Conservation (phyloP, 1,140 invertebrate genomes). For the Nephotettix cincticeps region DNA sequence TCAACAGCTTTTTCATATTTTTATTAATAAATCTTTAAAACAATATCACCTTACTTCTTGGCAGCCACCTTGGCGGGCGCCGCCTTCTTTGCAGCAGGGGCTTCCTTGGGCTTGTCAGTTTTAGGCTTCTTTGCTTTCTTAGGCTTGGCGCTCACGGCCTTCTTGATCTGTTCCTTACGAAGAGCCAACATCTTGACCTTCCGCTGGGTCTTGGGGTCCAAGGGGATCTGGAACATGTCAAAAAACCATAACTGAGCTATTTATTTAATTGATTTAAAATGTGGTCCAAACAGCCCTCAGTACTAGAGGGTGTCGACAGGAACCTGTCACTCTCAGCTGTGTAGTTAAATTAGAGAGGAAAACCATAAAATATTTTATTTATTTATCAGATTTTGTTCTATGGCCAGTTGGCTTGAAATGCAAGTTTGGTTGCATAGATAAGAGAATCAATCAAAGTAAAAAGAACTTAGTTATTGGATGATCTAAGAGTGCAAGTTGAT, state of each 20-base stretch:
- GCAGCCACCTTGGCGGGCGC: constrained; percentile 11
- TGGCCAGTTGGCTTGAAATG: no score
- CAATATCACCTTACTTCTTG: constrained; percentile 24
- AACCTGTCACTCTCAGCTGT: not conserved
- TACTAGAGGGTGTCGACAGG: not conserved
- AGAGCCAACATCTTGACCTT: constrained; percentile 53
- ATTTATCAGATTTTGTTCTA: no score
- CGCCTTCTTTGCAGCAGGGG: constrained; percentile 16
- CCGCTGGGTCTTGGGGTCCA: constrained; percentile 51
- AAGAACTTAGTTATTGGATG: no score
- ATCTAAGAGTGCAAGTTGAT: no score
- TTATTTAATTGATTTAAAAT: no score
- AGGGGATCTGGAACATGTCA: constrained; percentile 51
- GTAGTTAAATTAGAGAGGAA: not conserved
- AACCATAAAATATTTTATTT: no score
- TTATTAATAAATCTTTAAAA: constrained; percentile 22
- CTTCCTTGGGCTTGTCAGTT: constrained; percentile 35
- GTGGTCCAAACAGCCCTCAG: not conserved
- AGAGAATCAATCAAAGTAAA: no score
- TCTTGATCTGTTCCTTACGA: constrained; percentile 54
- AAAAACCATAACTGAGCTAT: not conserved
- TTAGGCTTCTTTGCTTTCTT: constrained; percentile 55
- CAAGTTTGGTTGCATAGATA: no score
- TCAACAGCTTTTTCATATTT: not conserved
- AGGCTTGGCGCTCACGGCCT: constrained; percentile 50